Evolutionary conservation across 2,113 vertebrate genomes (phyloP), one percentile per base, ranked within the genome.

Genomic region (Marmota monax): DNA sequence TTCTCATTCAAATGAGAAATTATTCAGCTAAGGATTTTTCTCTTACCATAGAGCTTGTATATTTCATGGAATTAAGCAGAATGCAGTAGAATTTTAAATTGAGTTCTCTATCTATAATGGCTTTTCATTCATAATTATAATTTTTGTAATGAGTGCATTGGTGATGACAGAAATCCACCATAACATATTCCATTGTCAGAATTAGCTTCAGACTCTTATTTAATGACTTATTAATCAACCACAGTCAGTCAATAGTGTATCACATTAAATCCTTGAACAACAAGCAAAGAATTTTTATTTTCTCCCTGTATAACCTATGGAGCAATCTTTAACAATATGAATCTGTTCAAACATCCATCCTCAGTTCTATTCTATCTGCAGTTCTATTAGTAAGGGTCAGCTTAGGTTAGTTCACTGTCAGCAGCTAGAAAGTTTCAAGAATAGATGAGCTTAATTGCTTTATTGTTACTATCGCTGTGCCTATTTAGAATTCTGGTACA

Each of bases 181-280:
- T 84, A 95, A 58, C 51, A 25, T 95, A 96, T 95, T 90, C 92
- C 51, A 95, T 72, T 97, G 72, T 93, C 77, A 93, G 53, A 90
- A 94, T 86, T 23, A 94, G 89, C 83, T 93, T 84, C 92, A 96
- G 85, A 73, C 51, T 96, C 39, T 98, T 97, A 94, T 90, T 74
- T 96, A 97, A 97, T 97, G 56, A 77, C 72, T 97, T 97, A 95
- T 85, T 98, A 88, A 92, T 97, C 97, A 96, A 34, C 58, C 0
- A 4, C 22, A 96, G 88, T 72, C 94, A 77, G 17, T 94, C 95
- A 94, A 74, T 39, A 73, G 92, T 93, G 39, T 80, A 90, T 92
- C 88, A 79, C 84, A 67, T 96, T 95, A 97, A 97, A 90, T 51
- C 84, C 91, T 84, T 97, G 56, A 97, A 92, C 70, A 89, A 93